A percentile compares a stretch with the other conserved stretches of the same genome.
Evolutionary conservation across 1,140 invertebrate genomes (phyloP).

Genomic region (Ostrea edulis): DNA sequence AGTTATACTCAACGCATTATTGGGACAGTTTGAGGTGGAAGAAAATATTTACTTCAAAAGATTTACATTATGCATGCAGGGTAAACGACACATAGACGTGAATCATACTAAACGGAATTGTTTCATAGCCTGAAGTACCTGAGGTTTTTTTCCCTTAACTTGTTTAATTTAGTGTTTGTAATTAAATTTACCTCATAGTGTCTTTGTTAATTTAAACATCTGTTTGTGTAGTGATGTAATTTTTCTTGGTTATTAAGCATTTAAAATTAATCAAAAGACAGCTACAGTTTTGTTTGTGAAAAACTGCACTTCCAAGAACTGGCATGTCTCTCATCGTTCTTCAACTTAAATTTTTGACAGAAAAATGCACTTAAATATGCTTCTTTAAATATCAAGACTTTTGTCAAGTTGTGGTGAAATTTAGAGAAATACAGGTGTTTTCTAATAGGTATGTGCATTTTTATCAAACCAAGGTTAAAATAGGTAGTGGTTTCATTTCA

Average conservation of each 20-base stretch:
- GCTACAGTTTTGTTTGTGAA: neutral
- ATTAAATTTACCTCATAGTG: neutral
- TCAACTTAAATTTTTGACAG: constrained; percentile 3
- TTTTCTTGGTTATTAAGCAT: neutral
- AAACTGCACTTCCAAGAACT: neutral
- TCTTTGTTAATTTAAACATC: neutral
- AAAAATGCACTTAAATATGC: constrained; percentile 6
- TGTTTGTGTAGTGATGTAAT: neutral
- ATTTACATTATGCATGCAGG: neutral
- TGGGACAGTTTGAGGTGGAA: no score
- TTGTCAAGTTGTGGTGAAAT: neutral
- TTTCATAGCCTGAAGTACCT: neutral
- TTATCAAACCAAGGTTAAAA: neutral
- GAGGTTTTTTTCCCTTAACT: neutral
- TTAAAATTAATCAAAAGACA: neutral
- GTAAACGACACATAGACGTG: neutral
- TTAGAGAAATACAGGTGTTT: neutral
- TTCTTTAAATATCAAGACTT: constrained; percentile 12
- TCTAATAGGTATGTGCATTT: neutral
- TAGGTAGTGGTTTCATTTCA: neutral
- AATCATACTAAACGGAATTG: neutral
- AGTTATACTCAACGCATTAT: no score
- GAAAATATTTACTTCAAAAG: no score
- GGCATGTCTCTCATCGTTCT: neutral
- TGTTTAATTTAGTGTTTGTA: constrained; percentile 17